phyloP scores from a whole-genome alignment of 2,113 vertebrate genomes.

The Eleginops maclovinus region DNA sequence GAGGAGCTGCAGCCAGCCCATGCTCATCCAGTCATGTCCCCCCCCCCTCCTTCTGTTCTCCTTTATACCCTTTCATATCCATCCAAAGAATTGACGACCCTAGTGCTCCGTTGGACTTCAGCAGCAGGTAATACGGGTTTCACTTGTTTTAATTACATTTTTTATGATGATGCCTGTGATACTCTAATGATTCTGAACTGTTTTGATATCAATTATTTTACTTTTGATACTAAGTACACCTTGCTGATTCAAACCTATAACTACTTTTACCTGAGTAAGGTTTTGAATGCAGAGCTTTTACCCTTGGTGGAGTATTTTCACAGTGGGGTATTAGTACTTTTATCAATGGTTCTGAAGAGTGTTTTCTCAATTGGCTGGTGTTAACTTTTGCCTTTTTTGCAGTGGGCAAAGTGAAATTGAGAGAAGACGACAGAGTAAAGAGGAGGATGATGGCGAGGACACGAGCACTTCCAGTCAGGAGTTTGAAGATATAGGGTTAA shows the following conservation, averaged over 20 bases:
- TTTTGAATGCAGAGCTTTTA: too few relatives aligned
- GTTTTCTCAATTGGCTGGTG: not conserved
- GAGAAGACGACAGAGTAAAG: slow-evolving; percentile 59
- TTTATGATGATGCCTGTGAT: not conserved
- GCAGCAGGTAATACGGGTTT: slow-evolving; percentile 59
- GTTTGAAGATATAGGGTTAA: slow-evolving; percentile 68
- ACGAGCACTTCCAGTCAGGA: slow-evolving; percentile 69
- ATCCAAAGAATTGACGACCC: slow-evolving; percentile 49
- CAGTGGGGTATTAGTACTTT: too few relatives aligned
- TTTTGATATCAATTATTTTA: too few relatives aligned
- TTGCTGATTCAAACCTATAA: not conserved
- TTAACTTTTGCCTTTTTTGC: not conserved
- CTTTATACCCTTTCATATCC: slow-evolving; percentile 37
- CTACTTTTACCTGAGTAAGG: not conserved
- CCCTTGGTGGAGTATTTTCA: too few relatives aligned
- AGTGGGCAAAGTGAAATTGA: slow-evolving; percentile 54
- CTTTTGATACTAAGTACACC: too few relatives aligned
- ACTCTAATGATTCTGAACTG: too few relatives aligned
- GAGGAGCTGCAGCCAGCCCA: slow-evolving; percentile 21
- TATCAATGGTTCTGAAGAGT: too few relatives aligned
- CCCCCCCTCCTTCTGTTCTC: slow-evolving; percentile 23
- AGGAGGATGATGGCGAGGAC: slow-evolving; percentile 70
- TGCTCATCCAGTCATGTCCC: slow-evolving; percentile 16
- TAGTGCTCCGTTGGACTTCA: slow-evolving; percentile 42
- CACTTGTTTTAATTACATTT: not conserved